Conservation (phyloP, 2,888 invertebrate genomes). For the Scaptomyza tumidula region DNA sequence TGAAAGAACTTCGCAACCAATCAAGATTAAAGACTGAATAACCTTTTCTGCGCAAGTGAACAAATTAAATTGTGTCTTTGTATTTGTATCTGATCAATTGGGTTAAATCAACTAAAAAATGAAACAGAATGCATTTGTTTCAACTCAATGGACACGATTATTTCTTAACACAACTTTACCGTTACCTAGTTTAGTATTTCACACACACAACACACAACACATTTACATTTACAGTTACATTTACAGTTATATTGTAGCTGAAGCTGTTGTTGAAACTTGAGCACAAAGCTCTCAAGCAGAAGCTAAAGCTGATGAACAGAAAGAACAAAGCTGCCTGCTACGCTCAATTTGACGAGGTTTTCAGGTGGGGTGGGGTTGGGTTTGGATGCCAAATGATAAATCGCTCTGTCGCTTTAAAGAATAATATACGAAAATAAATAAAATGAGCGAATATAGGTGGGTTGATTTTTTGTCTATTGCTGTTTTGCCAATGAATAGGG, state of each 20-base stretch:
- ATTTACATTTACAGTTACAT: slow-evolving; percentile 15
- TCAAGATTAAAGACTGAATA: not conserved
- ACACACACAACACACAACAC: not conserved
- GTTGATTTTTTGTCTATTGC: not conserved
- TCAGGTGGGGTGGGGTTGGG: too few relatives aligned
- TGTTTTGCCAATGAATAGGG: slow-evolving; percentile 32
- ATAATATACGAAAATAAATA: slow-evolving; percentile 63
- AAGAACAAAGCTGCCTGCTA: slow-evolving; percentile 22
- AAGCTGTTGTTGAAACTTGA: too few relatives aligned
- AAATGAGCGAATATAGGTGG: slow-evolving; percentile 39
- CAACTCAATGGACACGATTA: slow-evolving; percentile 14
- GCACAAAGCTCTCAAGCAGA: too few relatives aligned
- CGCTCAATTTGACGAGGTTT: slow-evolving; percentile 44
- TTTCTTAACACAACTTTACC: slow-evolving; percentile 20
- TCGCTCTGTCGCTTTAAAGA: slow-evolving; percentile 55
- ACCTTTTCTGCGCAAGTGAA: slow-evolving; percentile 6
- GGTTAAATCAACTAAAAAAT: slow-evolving; percentile 30
- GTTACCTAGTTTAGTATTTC: not conserved
- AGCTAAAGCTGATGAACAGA: slow-evolving; percentile 5
- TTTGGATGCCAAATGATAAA: slow-evolving; percentile 59
- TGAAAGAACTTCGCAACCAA: not conserved
- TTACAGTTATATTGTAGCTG: slow-evolving; percentile 3
- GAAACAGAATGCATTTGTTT: slow-evolving; percentile 36
- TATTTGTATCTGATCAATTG: slow-evolving; percentile 10
- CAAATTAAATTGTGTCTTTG: slow-evolving; percentile 32